phyloP scores from a whole-genome alignment of 2,113 vertebrate genomes.

The Sinocyclocheilus maitianheensis region DNA sequence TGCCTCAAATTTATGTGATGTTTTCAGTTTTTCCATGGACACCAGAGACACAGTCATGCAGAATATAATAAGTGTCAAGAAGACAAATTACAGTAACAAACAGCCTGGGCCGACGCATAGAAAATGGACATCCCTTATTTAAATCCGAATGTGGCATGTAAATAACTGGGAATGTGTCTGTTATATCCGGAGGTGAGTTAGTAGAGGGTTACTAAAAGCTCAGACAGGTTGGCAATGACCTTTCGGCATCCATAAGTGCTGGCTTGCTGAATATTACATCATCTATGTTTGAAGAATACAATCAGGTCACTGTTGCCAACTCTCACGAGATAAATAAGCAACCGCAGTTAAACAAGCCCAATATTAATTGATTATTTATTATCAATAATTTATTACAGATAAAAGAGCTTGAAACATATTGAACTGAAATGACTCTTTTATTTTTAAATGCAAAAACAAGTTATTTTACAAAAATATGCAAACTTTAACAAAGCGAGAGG shows the following conservation, averaged over 20 bases:
- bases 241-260: neutral
- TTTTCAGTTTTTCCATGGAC: constrained; percentile 33
- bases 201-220: neutral
- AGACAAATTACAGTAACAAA: constrained; percentile 52
- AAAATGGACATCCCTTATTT: constrained; percentile 38
- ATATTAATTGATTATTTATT: no score
- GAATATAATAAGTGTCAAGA: constrained; percentile 42
- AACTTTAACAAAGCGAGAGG: no score
- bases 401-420: no score
- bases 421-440: no score
- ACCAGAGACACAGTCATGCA: constrained; percentile 41
- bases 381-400: no score
- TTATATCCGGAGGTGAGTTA: neutral
- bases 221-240: neutral
- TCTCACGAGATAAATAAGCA: no score
- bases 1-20: constrained; percentile 46
- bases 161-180: constrained; percentile 26
- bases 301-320: no score
- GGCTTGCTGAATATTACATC: no score
- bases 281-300: no score
- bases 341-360: no score
- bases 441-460: no score
- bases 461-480: no score
- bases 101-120: constrained; percentile 19
- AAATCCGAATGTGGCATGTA: constrained; percentile 34